Evolutionary conservation across 2,797 vertebrate genomes (phyloP).

Genomic region (Melanotaenia parkinsoni): DNA sequence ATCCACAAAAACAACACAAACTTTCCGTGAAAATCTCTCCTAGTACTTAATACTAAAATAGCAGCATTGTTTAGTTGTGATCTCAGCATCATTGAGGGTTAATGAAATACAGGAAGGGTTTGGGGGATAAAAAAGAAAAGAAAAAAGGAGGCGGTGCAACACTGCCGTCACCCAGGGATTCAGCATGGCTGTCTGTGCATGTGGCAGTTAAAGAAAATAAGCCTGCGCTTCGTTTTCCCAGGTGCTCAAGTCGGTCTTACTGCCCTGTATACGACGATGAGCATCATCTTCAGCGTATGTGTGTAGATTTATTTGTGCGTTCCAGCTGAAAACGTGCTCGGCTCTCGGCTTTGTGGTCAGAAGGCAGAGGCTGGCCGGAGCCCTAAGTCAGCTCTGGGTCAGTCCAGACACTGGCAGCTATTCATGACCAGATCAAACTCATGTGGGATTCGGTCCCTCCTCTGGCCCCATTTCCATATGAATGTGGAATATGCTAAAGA

Average conservation of each 20-base stretch:
- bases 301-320: not conserved
- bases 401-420: conserved; percentile 94
- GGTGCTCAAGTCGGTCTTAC: conserved; percentile 54
- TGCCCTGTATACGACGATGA: conserved; percentile 56
- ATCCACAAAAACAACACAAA: not conserved
- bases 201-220: conserved; percentile 56
- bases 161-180: conserved; percentile 73
- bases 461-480: conserved; percentile 98
- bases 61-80: not conserved
- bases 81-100: conserved; percentile 21
- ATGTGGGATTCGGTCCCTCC: conserved; percentile 97
- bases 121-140: conserved; percentile 12
- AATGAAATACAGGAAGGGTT: conserved; percentile 38
- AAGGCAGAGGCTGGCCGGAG: conserved; percentile 87
- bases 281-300: conserved; percentile 44
- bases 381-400: conserved; percentile 92
- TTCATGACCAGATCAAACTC: conserved; percentile 99
- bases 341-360: conserved; percentile 84
- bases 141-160: conserved; percentile 23
- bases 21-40: not conserved
- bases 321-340: conserved; percentile 86
- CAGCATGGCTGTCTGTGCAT: conserved; percentile 79
- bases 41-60: not conserved
- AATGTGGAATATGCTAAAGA: conserved; percentile 96
- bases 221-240: conserved; percentile 34